These are phyloP conservation scores for Polyommatus iphigenia DNA, from an alignment of 2,888 invertebrate species.

Conservation along the genomic window DNA sequence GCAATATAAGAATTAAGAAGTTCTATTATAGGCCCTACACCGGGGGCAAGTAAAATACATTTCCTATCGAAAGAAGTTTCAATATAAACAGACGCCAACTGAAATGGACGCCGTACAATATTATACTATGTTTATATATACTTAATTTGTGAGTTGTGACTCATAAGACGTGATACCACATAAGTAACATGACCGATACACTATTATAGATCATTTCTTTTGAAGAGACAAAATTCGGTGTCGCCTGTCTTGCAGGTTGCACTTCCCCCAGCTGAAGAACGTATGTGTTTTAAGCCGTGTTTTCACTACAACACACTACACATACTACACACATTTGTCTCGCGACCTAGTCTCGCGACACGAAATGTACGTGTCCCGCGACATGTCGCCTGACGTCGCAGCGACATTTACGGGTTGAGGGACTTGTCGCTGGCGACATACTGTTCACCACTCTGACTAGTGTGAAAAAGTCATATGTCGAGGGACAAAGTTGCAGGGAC, in stretches of 20 bases:
- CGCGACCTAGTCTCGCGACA: too few relatives aligned
- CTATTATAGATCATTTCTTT: neutral
- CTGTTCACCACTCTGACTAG: too few relatives aligned
- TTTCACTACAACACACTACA: too few relatives aligned
- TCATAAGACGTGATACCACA: neutral
- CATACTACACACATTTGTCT: too few relatives aligned
- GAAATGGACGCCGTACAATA: neutral
- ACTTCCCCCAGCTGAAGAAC: neutral
- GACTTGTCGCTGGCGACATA: too few relatives aligned
- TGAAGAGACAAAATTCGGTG: neutral
- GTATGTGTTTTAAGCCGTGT: neutral
- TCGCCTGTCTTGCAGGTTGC: neutral
- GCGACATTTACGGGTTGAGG: too few relatives aligned
- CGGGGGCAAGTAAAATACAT: neutral
- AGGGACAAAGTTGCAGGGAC: too few relatives aligned
- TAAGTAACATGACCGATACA: neutral
- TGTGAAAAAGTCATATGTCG: too few relatives aligned
- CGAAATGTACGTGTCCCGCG: too few relatives aligned
- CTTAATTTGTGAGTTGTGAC: neutral
- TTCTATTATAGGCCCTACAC: too few relatives aligned
- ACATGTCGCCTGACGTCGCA: too few relatives aligned
- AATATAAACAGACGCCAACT: neutral
- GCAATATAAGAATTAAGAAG: too few relatives aligned
- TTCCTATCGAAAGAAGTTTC: neutral
- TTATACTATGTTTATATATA: neutral